Base-by-base conservation (phyloP, 1,140 invertebrate species). In the Ips typographus region DNA sequence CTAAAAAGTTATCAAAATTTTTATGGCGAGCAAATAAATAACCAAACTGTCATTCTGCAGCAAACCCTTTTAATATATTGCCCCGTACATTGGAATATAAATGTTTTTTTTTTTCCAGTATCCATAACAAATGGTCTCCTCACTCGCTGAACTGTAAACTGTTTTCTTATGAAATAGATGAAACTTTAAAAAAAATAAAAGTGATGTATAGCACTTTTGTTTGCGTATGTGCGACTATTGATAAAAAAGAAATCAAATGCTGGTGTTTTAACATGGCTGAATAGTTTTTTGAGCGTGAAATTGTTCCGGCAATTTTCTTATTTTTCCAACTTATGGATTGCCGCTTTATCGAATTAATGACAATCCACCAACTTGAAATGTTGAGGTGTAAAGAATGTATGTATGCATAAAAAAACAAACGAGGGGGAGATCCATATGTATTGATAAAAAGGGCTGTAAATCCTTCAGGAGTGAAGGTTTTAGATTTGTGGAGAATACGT, bases 91-190 rank as follows among this genome's bases (percentile, higher is more conserved):
- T 2, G 38, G 47, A 52, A 63, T 63, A 53, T 52, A 63, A 63
- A 63, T 63, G 40, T 51, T 22, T 8, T 63, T 61, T 47, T 40
- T 7, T 61, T 53, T 51, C 49, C 2, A 52, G 61, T 63, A 52
- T 52, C 43, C n/a, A 38, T 63, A 22, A 52, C 40, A 52, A 51
- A 63, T 63, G 44, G 38, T 41, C 49, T 44, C 61, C n/a, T 40
- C 6, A 53, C 49, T 63, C 44, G 38, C 42, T 49, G 59, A 61
- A 61, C 42, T 61, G 59, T 44, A 61, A 61, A 44, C 43, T 61
- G 42, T 42, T 59, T 59, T 59, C 57, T 59, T 59, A 59, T 59
- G 57, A 59, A 42, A 8, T 8, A 59, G 40, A 41, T 41, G 57
- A 40, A 40, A 44, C 38, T 40, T 3, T 8, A 49, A 47, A 61